phyloP scores from a whole-genome alignment of 2,797 vertebrate species.

The Centroberyx gerrardi region DNA sequence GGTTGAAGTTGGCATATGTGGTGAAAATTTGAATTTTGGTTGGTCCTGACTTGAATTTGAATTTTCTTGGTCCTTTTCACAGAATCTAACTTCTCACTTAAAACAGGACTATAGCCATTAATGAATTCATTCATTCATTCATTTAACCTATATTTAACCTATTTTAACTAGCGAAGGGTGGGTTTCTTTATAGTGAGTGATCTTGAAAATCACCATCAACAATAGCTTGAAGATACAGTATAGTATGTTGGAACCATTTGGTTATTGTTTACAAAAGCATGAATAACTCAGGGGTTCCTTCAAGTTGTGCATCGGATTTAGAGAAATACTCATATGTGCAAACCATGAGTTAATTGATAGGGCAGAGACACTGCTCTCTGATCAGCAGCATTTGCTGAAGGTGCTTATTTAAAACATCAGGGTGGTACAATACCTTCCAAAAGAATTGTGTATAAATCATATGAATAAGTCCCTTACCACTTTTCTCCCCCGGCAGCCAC shows the following conservation, averaged over 20 bases:
- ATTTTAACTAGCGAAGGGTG: not conserved
- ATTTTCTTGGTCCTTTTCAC: no score
- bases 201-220: not conserved
- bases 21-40: no score
- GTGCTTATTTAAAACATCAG: not conserved
- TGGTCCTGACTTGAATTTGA: no score
- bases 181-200: slow-evolving; percentile 1
- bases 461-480: slow-evolving; percentile 86
- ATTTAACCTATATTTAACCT: not conserved
- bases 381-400: not conserved
- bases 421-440: not conserved
- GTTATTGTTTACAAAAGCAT: slow-evolving; percentile 9
- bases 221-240: not conserved
- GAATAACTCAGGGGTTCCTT: not conserved
- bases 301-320: no score
- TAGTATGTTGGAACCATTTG: not conserved
- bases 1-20: no score
- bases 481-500: slow-evolving; percentile 90
- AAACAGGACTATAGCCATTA: not conserved
- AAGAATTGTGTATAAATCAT: not conserved
- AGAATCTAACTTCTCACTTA: no score
- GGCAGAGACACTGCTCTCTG: not conserved
- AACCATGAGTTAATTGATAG: not conserved
- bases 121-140: not conserved
- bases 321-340: not conserved